Base-by-base conservation (phyloP, 2,113 vertebrate species). In the Piaya cayana region DNA sequence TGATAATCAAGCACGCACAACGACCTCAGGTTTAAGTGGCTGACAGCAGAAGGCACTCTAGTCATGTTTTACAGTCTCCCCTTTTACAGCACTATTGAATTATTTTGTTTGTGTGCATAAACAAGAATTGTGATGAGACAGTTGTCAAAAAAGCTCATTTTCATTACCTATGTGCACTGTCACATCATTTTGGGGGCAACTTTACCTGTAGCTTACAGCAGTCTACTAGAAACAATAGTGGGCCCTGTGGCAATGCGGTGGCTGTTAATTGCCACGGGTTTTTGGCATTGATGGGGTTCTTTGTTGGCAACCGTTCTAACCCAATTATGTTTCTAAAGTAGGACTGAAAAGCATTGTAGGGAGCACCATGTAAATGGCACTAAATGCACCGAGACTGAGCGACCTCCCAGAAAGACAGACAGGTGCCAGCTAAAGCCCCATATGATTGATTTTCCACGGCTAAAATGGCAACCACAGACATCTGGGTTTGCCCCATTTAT, bases 361-460 rank as follows among this genome's bases (percentile, higher is more conserved):
- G 64, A 96, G 88, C 75, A 86, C 47, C 71, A 23, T 91, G 86
- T 94, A 95, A 94, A 91, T 42, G 58, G 74, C 39, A 67, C 60
- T 91, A 86, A 90, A 62, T 55, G 90, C 71, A 74, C n/a, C 0
- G 75, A 75, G 74, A 68, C 67, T 47, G 60, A 88, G 80, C 6
- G 88, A 97, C 97, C 95, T 95, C 96, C 95, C 95, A 96, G 96
- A 95, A 96, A 93, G 93, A 95, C 0, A 93, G 93, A 92, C 96
- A 96, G 97, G 95, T 97, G 96, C 88, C 88, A 91, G 75, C 90
- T 91, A 96, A 97, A 97, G 91, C 94, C 64, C 94, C 95, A 70
- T 94, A 93, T 30, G 92, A 97, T 96, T 95, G 96, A 97, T 97
- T 97, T 95, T 92, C 88, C 89, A 91, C 21, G 81, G 94, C 90